Conservation (phyloP, 1,140 invertebrate species). For the Galendromus occidentalis region DNA sequence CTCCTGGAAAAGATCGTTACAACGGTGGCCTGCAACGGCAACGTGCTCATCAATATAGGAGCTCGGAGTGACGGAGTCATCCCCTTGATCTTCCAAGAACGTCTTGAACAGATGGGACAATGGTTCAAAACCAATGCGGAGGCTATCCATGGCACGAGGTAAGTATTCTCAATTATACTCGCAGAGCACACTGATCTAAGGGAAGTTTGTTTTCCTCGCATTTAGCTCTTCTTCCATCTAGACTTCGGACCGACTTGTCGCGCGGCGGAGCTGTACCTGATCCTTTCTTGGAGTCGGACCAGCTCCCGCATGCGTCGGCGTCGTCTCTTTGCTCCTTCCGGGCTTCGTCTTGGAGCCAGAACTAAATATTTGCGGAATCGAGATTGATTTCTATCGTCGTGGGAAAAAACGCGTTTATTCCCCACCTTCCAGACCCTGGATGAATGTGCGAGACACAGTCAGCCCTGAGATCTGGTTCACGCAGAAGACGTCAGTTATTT, state of each 20-base stretch:
- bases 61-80: constrained; percentile 29
- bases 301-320: too few species aligned
- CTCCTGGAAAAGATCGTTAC: background rate
- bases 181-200: too few species aligned
- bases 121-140: constrained; percentile 32
- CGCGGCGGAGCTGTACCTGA: too few species aligned
- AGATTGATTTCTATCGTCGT: too few species aligned
- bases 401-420: too few species aligned
- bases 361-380: too few species aligned
- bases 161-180: background rate
- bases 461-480: constrained; percentile 36
- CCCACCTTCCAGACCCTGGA: background rate
- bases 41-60: constrained; percentile 22
- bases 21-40: constrained; percentile 27
- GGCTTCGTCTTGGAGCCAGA: too few species aligned
- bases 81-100: constrained; percentile 32
- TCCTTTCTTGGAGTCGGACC: too few species aligned
- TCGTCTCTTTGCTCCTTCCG: too few species aligned
- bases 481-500: constrained; percentile 32
- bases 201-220: too few species aligned
- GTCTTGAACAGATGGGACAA: constrained; percentile 29
- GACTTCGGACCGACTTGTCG: too few species aligned
- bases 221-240: too few species aligned
- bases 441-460: constrained; percentile 54
- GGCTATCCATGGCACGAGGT: constrained; percentile 27